A percentile compares a stretch with the other conserved stretches of the same genome.
phyloP scores from a whole-genome alignment of 2,797 vertebrate species.

The Spondyliosoma cantharus region DNA sequence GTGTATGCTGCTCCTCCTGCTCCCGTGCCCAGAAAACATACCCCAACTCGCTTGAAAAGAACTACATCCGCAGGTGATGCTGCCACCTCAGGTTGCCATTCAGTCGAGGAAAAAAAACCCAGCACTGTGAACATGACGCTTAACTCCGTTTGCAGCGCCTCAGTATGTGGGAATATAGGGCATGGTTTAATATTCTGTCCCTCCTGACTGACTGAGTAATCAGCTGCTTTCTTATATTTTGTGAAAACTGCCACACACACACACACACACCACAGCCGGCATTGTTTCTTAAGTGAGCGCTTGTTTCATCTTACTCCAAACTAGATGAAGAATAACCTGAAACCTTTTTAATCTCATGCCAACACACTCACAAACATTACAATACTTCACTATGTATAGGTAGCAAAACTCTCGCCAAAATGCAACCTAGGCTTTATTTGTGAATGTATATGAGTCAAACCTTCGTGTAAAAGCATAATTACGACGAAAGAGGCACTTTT shows the following conservation, averaged over 20 bases:
- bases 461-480: no score
- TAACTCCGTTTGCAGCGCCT: not conserved
- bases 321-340: not conserved
- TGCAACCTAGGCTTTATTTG: no score
- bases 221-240: not conserved
- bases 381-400: slow-evolving; percentile 4
- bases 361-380: not conserved
- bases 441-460: no score
- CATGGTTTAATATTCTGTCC: not conserved
- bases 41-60: slow-evolving; percentile 52
- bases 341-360: not conserved
- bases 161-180: not conserved
- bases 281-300: not conserved
- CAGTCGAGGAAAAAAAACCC: not conserved
- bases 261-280: not conserved
- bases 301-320: not conserved
- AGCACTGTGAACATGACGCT: not conserved
- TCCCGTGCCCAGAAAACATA: slow-evolving; percentile 57
- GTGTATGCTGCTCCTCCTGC: slow-evolving; percentile 83
- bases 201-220: not conserved
- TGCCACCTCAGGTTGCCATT: not conserved
- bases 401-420: no score
- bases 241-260: not conserved
- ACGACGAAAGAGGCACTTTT: no score
- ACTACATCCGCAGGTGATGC: slow-evolving; percentile 68